Percentiles rank a stretch among this genome's conserved stretches.
phyloP scores from a whole-genome alignment of 1,140 invertebrate genomes.

The Sipha flava region DNA sequence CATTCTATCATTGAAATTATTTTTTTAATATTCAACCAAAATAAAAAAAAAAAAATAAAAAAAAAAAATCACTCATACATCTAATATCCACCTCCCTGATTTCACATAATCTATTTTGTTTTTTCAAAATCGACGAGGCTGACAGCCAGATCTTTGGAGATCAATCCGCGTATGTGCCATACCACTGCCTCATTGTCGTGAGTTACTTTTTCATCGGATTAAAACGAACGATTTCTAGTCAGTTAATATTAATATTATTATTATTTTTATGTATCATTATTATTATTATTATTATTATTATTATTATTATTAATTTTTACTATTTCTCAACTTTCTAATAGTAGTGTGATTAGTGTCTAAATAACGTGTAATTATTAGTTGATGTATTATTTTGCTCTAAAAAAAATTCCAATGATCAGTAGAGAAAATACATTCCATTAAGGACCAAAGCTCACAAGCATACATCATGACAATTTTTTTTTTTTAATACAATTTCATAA shows the following conservation, averaged over 20 bases:
- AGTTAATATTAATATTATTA: slow-evolving; percentile 7
- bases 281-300: not conserved
- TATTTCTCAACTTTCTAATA: slow-evolving; percentile 23
- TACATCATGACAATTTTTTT: slow-evolving; percentile 21
- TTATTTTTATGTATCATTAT: not conserved
- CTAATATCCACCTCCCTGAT: not conserved
- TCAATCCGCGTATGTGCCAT: slow-evolving; percentile 26
- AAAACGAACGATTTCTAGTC: slow-evolving; percentile 28
- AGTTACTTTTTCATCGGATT: slow-evolving; percentile 25
- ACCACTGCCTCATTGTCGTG: slow-evolving; percentile 30
- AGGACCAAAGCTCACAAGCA: slow-evolving; percentile 28
- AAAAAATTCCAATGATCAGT: slow-evolving; percentile 23
- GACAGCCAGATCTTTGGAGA: slow-evolving; percentile 27
- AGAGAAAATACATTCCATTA: slow-evolving; percentile 31
- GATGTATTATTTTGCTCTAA: slow-evolving; percentile 11
- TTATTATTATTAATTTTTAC: slow-evolving; percentile 17
- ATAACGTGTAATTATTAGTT: slow-evolving; percentile 13
- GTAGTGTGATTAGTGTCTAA: slow-evolving; percentile 29
- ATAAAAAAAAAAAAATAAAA: not conserved
- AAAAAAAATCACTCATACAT: not conserved
- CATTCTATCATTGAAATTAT: slow-evolving; percentile 31
- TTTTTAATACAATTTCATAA: not conserved
- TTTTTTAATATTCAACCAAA: slow-evolving; percentile 20
- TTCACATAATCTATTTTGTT: not conserved
- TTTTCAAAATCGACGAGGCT: slow-evolving; percentile 24